These are phyloP conservation scores for Mimumesa dahlbomi DNA, from an alignment of 2,888 invertebrate species.

Conservation along the genomic window DNA sequence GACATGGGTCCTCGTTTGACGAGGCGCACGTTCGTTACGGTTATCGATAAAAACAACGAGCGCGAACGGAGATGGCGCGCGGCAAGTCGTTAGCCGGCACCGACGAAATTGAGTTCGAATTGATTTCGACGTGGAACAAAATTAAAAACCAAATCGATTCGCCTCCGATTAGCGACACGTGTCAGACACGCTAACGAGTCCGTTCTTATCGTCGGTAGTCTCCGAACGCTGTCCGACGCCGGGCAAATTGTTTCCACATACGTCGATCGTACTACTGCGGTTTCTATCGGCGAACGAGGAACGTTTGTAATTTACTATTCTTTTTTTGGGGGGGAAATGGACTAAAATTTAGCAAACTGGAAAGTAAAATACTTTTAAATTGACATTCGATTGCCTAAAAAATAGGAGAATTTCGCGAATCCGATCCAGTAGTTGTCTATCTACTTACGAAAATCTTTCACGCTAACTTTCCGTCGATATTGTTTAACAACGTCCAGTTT, in stretches of 20 bases:
- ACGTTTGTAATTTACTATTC: not conserved
- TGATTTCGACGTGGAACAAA: slow-evolving; percentile 42
- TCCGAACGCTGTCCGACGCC: too few relatives aligned
- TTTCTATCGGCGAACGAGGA: not conserved
- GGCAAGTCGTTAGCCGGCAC: slow-evolving; percentile 50
- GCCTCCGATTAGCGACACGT: slow-evolving; percentile 50
- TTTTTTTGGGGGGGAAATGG: not conserved
- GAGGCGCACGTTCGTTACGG: slow-evolving; percentile 46
- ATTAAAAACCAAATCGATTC: slow-evolving; percentile 60
- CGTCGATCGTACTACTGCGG: not conserved
- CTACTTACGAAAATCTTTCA: too few relatives aligned
- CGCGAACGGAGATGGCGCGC: slow-evolving; percentile 18
- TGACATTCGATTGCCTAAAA: slow-evolving; percentile 7
- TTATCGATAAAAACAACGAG: slow-evolving; percentile 52
- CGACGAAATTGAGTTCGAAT: slow-evolving; percentile 56
- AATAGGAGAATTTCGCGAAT: too few relatives aligned
- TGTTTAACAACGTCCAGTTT: too few relatives aligned
- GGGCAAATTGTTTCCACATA: not conserved
- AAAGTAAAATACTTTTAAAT: slow-evolving; percentile 9
- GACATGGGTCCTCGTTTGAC: slow-evolving; percentile 5
- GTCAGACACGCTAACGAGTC: slow-evolving; percentile 30
- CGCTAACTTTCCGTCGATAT: too few relatives aligned
- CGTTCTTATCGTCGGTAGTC: too few relatives aligned
- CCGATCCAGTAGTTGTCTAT: too few relatives aligned
- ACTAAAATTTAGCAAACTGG: too few relatives aligned